Base-by-base conservation (phyloP, 2,888 invertebrate species). In the Sarcophaga caerulescens region DNA sequence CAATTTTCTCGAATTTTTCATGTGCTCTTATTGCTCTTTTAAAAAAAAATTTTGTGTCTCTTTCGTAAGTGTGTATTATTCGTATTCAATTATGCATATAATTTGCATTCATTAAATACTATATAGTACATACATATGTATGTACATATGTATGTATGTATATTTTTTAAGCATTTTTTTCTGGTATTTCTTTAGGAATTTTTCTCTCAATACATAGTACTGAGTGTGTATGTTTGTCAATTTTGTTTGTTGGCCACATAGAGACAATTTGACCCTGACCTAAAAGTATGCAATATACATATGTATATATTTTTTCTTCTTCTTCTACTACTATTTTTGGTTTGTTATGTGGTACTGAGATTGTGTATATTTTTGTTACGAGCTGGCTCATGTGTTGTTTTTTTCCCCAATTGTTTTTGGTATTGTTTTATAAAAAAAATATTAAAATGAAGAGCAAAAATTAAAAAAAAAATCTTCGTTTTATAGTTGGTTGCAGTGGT, bases 81-180 rank as follows among this genome's bases (percentile, higher is more conserved):
- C 17, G 25, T 76, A 76, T 81, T 85, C 79, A 82, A 85, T 82
- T 82, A 82, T 82, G 82, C 85, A 85, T 82, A 85, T 35, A 70
- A 78, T 85, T 85, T 85, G 82, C 85, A 79, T 85, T 68, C 44
- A 85, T 82, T 85, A 79, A 66, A 74, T 60, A 59, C 78, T 52
- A 82, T 82, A 47, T 69, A 3, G 21, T 68, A 44, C 21, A 17
- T 71, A 14, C 11, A 21, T 65, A 14, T 12, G 59, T n/a, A n/a
- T 23, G 17, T 25, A 44, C 19, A 8, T 45, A 52, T n/a, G 35
- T 14, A 52, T n/a, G 35, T 14, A 52, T 52, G 21, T 77, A 14
- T 52, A 74, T 68, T 62, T 17, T 52, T 52, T 4, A 2, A 14
- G 17, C 2, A 8, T 35, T 35, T 35, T 35, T 35, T 52, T 12